These are phyloP conservation scores for Xenus cinereus DNA, from an alignment of 2,113 vertebrate species.

Conservation along the genomic window DNA sequence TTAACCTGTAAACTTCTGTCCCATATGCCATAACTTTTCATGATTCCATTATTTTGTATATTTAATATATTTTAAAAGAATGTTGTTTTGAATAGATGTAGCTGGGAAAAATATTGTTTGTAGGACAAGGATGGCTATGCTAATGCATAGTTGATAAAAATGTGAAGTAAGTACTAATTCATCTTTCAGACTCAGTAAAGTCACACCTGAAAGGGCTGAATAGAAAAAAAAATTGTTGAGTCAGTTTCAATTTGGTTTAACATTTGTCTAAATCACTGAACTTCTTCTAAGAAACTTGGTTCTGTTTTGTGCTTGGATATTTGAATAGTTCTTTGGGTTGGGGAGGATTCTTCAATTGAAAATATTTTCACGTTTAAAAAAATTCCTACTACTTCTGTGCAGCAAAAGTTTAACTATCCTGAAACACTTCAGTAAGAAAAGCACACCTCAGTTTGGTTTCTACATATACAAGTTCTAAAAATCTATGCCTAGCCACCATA, in stretches of 20 bases:
- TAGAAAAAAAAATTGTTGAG: neutral
- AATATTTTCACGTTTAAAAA: neutral
- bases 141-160: neutral
- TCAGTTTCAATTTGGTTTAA: neutral
- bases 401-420: neutral
- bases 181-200: neutral
- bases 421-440: neutral
- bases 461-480: neutral
- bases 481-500: neutral
- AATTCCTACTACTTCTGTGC: neutral
- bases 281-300: neutral
- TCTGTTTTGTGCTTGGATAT: neutral
- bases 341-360: neutral
- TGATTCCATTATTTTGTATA: neutral
- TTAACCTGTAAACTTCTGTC: neutral
- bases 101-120: neutral
- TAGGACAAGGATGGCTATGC: neutral
- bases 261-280: neutral
- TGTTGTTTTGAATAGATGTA: neutral
- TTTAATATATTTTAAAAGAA: neutral
- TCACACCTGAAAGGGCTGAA: neutral
- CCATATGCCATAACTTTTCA: neutral
- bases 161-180: neutral
- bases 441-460: neutral
- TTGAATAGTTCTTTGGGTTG: neutral